phyloP scores from a whole-genome alignment of 1,140 invertebrate species.

The Drosophila tristis region DNA sequence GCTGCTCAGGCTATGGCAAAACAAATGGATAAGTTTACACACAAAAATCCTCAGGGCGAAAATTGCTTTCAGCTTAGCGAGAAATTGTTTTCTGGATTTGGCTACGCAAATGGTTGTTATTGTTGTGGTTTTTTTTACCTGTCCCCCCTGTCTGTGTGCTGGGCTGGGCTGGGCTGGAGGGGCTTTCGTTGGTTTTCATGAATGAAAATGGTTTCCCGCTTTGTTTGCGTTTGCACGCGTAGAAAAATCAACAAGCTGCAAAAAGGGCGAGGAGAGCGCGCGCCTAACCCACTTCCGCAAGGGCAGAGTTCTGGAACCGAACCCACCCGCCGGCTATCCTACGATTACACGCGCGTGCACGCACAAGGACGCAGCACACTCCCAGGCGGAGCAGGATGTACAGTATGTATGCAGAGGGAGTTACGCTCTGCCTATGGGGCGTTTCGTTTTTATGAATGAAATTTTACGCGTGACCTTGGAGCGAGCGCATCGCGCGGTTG shows the following conservation, averaged over 20 bases:
- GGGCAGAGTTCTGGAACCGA: background rate
- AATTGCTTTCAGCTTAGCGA: constrained; percentile 42
- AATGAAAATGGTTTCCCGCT: constrained; percentile 67
- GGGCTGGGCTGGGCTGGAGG: background rate
- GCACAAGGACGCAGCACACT: constrained; percentile 30
- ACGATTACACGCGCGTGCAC: constrained; percentile 61
- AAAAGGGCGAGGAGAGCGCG: constrained; percentile 35
- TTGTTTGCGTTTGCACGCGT: constrained; percentile 70
- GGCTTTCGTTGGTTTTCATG: constrained; percentile 22
- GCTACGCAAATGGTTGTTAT: constrained; percentile 18
- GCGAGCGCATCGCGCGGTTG: constrained; percentile 67
- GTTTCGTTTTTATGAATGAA: constrained; percentile 77
- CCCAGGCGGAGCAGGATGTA: background rate
- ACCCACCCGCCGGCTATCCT: background rate
- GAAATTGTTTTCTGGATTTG: constrained; percentile 44
- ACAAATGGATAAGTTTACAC: constrained; percentile 22
- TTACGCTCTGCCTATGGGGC: constrained; percentile 41
- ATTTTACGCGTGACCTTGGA: constrained; percentile 78
- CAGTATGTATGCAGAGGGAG: background rate
- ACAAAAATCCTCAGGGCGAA: constrained; percentile 31
- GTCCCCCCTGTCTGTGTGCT: background rate
- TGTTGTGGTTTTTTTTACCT: too few relatives aligned
- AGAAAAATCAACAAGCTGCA: constrained; percentile 79
- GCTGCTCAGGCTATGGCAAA: background rate
- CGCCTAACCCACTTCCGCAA: constrained; percentile 25